phyloP scores from a whole-genome alignment of 2,797 vertebrate species.

The Falco concolor region DNA sequence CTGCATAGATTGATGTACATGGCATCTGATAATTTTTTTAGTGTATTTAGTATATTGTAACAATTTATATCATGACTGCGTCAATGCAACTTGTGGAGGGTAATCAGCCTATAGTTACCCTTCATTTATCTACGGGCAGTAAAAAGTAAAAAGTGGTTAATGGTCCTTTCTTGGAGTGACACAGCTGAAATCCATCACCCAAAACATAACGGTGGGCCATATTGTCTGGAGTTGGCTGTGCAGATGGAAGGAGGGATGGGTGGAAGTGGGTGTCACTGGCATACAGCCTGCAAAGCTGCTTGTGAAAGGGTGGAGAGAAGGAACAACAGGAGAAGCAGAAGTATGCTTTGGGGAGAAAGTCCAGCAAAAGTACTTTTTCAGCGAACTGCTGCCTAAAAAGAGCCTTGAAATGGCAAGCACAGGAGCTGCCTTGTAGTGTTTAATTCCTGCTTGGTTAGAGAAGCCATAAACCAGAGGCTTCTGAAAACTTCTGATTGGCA shows the following conservation, averaged over 20 bases:
- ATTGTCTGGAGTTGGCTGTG: neutral
- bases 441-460: neutral
- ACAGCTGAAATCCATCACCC: neutral
- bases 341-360: neutral
- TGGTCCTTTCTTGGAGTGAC: neutral
- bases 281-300: neutral
- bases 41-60: neutral
- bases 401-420: neutral
- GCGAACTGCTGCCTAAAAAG: neutral
- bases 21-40: neutral
- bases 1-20: neutral
- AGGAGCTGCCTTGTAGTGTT: neutral
- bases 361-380: neutral
- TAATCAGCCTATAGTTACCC: neutral
- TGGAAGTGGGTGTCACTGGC: neutral
- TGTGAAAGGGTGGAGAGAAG: neutral
- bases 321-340: neutral
- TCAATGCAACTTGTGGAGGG: neutral
- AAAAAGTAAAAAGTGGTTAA: neutral
- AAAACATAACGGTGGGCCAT: neutral
- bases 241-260: neutral
- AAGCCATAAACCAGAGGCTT: neutral
- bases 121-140: neutral
- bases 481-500: neutral
- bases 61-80: neutral